phyloP scores from a whole-genome alignment of 1,140 invertebrate species.

The Caerostris extrusa region DNA sequence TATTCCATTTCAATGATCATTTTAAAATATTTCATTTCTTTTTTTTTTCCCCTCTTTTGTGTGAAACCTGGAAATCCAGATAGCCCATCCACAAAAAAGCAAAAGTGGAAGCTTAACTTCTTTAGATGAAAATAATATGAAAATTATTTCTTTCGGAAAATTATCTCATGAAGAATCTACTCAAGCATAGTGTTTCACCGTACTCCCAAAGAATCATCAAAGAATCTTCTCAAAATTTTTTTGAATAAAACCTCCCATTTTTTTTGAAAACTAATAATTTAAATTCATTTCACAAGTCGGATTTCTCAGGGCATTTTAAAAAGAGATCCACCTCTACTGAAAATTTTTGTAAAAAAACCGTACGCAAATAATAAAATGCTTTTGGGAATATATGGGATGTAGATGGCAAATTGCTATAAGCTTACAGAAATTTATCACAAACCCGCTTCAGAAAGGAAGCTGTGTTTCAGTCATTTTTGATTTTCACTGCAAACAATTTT shows the following conservation, averaged over 20 bases:
- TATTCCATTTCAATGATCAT: too few species aligned
- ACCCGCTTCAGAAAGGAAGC: slow-evolving; percentile 19
- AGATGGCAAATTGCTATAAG: slow-evolving; percentile 66
- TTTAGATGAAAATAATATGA: too few species aligned
- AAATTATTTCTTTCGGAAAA: too few species aligned
- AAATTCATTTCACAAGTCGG: slow-evolving; percentile 34
- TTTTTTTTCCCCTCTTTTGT: too few species aligned
- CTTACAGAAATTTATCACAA: slow-evolving; percentile 51
- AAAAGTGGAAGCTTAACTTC: too few species aligned
- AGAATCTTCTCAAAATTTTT: too few species aligned
- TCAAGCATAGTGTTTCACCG: too few species aligned
- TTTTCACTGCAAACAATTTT: background rate
- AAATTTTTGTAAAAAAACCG: background rate
- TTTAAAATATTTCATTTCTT: too few species aligned
- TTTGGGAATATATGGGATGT: background rate
- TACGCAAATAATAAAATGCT: background rate
- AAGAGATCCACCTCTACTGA: slow-evolving; percentile 4
- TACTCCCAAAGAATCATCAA: too few species aligned
- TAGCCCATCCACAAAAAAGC: too few species aligned
- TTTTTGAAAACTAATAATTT: slow-evolving; percentile 48
- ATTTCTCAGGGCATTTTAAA: background rate
- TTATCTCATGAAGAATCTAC: too few species aligned
- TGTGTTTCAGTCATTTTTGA: background rate
- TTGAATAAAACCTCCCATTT: slow-evolving; percentile 41
- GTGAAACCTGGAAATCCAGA: too few species aligned